Percentiles rank a stretch among this genome's conserved stretches.
Conservation (phyloP, 2,113 vertebrate species). For the Alaudala cheleensis region DNA sequence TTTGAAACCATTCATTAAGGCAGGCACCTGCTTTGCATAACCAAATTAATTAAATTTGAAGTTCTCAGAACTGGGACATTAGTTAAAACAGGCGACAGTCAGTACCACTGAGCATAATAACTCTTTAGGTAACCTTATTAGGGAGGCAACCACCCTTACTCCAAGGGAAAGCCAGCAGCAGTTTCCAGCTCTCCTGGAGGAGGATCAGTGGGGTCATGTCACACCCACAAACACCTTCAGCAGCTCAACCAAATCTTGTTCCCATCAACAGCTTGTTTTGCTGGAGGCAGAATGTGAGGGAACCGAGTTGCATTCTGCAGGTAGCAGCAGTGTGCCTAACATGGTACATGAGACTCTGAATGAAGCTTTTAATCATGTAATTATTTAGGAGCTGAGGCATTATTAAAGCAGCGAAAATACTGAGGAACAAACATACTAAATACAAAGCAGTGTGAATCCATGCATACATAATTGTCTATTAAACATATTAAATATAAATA, state of each 20-base stretch:
- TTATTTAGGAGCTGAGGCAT: background rate
- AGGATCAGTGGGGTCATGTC: background rate
- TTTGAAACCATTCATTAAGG: background rate
- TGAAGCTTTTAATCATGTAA: background rate
- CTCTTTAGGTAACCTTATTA: background rate
- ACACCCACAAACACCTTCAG: background rate
- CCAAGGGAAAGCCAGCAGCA: background rate
- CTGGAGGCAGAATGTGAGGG: background rate
- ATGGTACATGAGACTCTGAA: background rate
- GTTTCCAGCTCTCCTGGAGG: background rate
- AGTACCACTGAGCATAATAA: background rate
- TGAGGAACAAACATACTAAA: background rate
- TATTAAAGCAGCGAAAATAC: background rate
- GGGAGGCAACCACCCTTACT: background rate
- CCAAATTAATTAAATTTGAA: background rate
- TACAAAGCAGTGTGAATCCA: background rate
- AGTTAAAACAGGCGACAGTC: background rate
- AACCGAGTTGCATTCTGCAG: background rate
- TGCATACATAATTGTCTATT: background rate
- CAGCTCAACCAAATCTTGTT: background rate
- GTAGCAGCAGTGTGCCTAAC: background rate
- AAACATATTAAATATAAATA: background rate
- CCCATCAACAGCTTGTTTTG: background rate
- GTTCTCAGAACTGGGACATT: background rate
- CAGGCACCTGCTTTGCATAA: background rate